Evolutionary conservation across 1,140 invertebrate genomes (phyloP).

Genomic region (Myzus persicae): DNA sequence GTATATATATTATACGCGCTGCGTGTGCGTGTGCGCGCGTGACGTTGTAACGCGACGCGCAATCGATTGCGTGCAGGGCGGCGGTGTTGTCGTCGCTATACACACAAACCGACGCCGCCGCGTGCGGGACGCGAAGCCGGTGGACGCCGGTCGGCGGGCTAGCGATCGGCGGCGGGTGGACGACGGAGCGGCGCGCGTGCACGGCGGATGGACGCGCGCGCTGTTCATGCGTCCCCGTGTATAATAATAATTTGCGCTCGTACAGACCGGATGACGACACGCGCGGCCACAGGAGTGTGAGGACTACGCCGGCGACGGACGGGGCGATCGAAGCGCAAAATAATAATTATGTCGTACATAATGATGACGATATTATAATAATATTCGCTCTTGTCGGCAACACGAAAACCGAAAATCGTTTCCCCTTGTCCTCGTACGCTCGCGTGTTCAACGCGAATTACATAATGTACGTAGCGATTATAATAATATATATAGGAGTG

Average conservation of each 20-base stretch:
- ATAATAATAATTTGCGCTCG: neutral
- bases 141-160: neutral
- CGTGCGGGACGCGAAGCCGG: neutral
- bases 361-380: neutral
- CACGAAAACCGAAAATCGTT: neutral
- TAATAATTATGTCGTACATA: neutral
- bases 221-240: neutral
- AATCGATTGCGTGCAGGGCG: constrained; percentile 38
- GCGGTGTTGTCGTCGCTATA: neutral
- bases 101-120: neutral
- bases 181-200: neutral
- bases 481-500: neutral
- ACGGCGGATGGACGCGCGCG: neutral
- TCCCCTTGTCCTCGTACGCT: no score
- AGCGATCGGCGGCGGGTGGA: neutral
- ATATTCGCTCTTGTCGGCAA: neutral
- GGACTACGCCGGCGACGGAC: no score
- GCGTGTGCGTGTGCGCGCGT: constrained; percentile 14
- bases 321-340: neutral
- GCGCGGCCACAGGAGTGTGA: no score
- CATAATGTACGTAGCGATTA: no score
- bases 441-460: neutral
- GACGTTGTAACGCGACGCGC: constrained; percentile 41
- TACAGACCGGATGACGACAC: neutral
- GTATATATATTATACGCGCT: neutral